Conservation (phyloP, 2,888 invertebrate genomes). For the Cistogaster globosa region DNA sequence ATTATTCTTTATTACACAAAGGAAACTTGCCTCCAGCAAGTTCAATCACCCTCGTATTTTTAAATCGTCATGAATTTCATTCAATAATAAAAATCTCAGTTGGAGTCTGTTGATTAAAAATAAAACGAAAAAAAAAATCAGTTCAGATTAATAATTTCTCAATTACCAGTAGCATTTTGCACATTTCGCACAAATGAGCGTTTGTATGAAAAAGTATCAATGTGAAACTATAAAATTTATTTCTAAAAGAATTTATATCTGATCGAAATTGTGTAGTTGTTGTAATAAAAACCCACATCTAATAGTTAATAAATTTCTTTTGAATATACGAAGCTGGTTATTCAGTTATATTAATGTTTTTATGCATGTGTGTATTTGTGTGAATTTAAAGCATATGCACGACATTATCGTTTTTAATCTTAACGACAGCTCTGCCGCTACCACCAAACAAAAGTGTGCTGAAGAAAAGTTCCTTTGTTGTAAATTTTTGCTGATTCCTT, state of each 20-base stretch:
- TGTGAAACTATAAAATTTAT: too few species aligned
- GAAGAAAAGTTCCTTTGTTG: constrained; percentile 9
- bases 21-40: not conserved
- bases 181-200: not conserved
- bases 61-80: not conserved
- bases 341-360: not conserved
- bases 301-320: constrained; percentile 45
- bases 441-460: constrained; percentile 38
- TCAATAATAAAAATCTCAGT: constrained; percentile 40
- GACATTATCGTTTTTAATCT: constrained; percentile 48
- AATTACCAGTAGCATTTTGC: constrained; percentile 34
- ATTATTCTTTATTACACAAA: too few species aligned
- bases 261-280: not conserved
- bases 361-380: not conserved
- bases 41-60: not conserved
- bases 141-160: too few species aligned
- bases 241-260: not conserved
- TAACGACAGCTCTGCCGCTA: not conserved
- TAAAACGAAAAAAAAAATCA: too few species aligned
- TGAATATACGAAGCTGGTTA: constrained; percentile 2
- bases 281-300: constrained; percentile 47
- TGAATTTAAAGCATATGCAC: constrained; percentile 34
- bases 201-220: not conserved
- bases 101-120: constrained; percentile 5
- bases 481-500: not conserved